These are phyloP conservation scores for Ceryle rudis DNA, from an alignment of 2,797 vertebrate species.

Conservation along the genomic window DNA sequence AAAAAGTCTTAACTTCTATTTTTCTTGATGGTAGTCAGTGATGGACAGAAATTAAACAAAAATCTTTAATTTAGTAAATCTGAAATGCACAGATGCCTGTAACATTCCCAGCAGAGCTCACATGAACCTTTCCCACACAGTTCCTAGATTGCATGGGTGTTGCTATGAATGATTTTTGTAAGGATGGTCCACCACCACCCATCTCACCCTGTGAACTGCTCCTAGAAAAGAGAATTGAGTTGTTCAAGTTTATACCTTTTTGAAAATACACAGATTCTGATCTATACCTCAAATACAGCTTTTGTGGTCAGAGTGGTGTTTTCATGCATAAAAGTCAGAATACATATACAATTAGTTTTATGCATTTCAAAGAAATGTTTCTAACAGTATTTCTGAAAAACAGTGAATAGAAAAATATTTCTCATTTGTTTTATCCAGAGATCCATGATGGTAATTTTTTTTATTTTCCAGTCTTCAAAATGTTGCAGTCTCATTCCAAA, in stretches of 20 bases:
- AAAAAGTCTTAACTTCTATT: background rate
- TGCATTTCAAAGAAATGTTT: background rate
- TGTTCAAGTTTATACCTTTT: background rate
- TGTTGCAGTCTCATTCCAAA: background rate
- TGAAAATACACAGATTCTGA: background rate
- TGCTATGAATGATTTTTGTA: background rate
- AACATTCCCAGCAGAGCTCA: rapidly evolving
- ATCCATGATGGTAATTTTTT: background rate
- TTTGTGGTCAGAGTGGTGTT: background rate
- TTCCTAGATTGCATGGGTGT: background rate
- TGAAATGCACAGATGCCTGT: background rate
- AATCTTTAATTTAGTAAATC: background rate
- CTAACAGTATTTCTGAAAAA: background rate
- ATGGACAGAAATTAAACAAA: background rate
- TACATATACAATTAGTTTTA: background rate
- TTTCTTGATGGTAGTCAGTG: background rate
- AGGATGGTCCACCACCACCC: background rate
- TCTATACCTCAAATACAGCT: background rate
- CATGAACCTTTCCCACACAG: background rate
- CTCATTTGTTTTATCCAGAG: background rate
- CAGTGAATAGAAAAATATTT: background rate
- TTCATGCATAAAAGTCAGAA: background rate
- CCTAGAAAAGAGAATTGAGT: background rate
- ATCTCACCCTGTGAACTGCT: background rate
- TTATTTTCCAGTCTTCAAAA: background rate